Evolutionary conservation across 1,140 invertebrate species (phyloP).

Genomic region (Pinna nobilis): DNA sequence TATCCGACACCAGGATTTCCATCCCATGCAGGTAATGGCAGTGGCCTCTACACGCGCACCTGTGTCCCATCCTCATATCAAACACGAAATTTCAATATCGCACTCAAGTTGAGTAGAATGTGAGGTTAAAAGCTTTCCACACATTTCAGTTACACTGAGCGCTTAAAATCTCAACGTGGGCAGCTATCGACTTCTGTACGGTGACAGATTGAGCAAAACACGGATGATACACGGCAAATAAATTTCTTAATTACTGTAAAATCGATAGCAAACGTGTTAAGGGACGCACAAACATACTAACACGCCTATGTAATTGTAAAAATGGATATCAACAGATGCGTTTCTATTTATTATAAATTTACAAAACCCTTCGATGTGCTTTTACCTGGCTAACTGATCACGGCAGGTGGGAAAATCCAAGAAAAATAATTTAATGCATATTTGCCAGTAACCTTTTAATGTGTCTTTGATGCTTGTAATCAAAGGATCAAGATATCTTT

Average conservation of each 20-base stretch:
- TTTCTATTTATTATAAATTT: neutral
- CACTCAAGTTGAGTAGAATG: neutral
- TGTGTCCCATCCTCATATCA: slow-evolving; percentile 11
- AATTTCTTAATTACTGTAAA: slow-evolving; percentile 43
- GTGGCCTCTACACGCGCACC: slow-evolving; percentile 7
- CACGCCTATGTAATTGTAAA: neutral
- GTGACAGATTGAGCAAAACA: slow-evolving; percentile 48
- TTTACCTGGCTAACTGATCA: neutral
- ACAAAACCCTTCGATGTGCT: neutral
- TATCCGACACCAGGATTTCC: too few relatives aligned
- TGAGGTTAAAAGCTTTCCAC: slow-evolving; percentile 50
- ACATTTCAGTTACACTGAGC: slow-evolving; percentile 38
- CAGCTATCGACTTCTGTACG: slow-evolving; percentile 15
- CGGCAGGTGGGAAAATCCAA: neutral
- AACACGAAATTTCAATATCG: neutral
- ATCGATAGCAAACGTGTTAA: slow-evolving; percentile 42
- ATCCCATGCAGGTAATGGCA: too few relatives aligned
- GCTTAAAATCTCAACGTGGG: slow-evolving; percentile 34
- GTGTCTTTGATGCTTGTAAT: too few relatives aligned
- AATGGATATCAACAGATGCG: neutral
- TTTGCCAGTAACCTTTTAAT: too few relatives aligned
- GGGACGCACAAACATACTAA: neutral
- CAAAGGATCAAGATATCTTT: too few relatives aligned
- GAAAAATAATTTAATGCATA: too few relatives aligned
- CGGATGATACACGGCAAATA: slow-evolving; percentile 41